Evolutionary conservation across 1,140 invertebrate species (phyloP), one percentile per base, ranked within the genome.

Genomic region (Anoplolepis gracilipes): DNA sequence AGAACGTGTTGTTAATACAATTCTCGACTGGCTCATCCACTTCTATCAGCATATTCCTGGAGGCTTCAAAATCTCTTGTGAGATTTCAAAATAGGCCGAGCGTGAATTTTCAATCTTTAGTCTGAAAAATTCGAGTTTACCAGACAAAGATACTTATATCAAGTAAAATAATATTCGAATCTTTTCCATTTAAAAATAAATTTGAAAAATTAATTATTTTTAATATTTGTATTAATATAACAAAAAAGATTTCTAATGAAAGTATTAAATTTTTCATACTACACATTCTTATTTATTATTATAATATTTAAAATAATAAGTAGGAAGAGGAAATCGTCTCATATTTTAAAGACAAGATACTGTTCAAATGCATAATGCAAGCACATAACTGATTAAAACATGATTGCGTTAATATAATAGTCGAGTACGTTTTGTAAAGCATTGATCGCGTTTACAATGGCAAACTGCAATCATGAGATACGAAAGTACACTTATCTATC

Each of bases 41-140:
- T 69, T 33, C 16, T 55, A 79, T 82, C 67, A 46, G 67, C 39
- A 82, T 82, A 82, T 82, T 73, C n/a, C 55, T 30, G 1, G 36
- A n/a, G 53, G 36, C 39, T 59, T 42, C 19, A 25, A 28, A 53
- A 72, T 72, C 69, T 33, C 46, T 19, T 11, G 16, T 19, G 39
- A 73, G n/a, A 36, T 61, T 61, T 19, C 25, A 36, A 70, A 6
- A 57, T 81, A 57, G 25, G 16, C 19, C 53, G 65, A 82, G 36
- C n/a, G 25, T 8, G 28, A 30, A 19, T 46, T 25, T 22, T 25
- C 6, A 19, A 22, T 67, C 22, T 78, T 28, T 7, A 1, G 10
- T 13, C 2, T 19, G 30, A 42, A 7, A 55, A 55, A 55, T 8
- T 25, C 30, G 61, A 57, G 4, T 36, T 49, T 49, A 49, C 19